Base-by-base conservation (phyloP, 2,888 invertebrate species). In the Lycophotia porphyrea region DNA sequence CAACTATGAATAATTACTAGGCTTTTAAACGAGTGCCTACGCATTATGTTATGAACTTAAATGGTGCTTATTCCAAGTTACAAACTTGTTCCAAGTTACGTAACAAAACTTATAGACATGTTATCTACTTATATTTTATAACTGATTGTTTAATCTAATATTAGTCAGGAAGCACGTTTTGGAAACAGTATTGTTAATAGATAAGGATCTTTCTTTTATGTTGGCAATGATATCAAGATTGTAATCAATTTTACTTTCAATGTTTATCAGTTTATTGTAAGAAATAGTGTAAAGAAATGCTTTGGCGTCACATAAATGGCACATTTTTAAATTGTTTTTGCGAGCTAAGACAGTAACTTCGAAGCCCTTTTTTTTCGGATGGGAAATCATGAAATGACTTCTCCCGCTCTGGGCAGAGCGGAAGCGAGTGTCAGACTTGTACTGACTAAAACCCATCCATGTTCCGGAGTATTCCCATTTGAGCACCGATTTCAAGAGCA, bases 141-240 rank as follows among this genome's bases (percentile, higher is more conserved):
- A 36, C 18, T 60, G 80, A 84, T 81, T 74, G 47, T 66, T 63
- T 39, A 58, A 68, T 68, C 68, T 68, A 34, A 68, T 36, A 49
- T 55, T n/a, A 64, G 74, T 27, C 9, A 80, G 18, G 36, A 39
- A 83, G 27, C 80, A 79, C 84, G 84, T 80, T 65, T 61, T 36
- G 44, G 75, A 61, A 61, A 49, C 55, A 65, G 0, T 42, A 44
- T 47, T 39, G 24, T 47, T 5, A 24, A 67, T 36, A 61, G 76
- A 69, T 82, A 76, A 69, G 5, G 5, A 61, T 58, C 67, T 71
- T 55, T 65, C 52, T 61, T 24, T 31, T 66, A 8, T 67, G 47
- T 66, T 66, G 39, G 52, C 36, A 82, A 58, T 13, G 24, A 31
- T 58, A 65, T 31, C 44, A 63, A 36, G 55, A 73, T 73, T 73